Conservation (phyloP, 2,797 vertebrate genomes). For the Cetoscarus ocellatus region DNA sequence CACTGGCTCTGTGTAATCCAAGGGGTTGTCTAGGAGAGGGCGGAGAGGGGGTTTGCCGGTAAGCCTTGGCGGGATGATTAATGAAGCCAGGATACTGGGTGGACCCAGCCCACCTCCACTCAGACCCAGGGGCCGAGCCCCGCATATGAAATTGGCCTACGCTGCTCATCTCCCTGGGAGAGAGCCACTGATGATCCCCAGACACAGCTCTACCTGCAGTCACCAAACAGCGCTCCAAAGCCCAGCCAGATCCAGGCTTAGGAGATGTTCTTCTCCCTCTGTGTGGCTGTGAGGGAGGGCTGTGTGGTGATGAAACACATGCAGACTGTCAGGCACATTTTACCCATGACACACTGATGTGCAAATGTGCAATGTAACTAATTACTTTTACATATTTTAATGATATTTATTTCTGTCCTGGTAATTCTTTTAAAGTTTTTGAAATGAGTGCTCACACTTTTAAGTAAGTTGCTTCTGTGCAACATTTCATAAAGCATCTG, state of each 20-base stretch:
- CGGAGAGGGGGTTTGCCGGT: constrained; percentile 92
- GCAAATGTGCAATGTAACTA: no score
- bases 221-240: constrained; percentile 76
- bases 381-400: no score
- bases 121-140: constrained; percentile 94
- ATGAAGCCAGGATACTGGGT: constrained; percentile 97
- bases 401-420: no score
- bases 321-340: constrained; percentile 45
- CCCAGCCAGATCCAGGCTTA: constrained; percentile 77
- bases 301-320: constrained; percentile 39
- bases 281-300: constrained; percentile 56
- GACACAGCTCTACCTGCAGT: constrained; percentile 62
- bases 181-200: constrained; percentile 77
- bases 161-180: constrained; percentile 86
- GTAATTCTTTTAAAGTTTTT: no score
- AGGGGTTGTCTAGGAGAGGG: constrained; percentile 98
- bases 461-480: no score
- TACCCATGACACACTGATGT: constrained; percentile 13
- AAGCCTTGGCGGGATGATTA: constrained; percentile 99
- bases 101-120: constrained; percentile 98
- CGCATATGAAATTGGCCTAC: constrained; percentile 91
- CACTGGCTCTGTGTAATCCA: constrained; percentile 99
- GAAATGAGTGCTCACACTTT: no score
- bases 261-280: constrained; percentile 47
- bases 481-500: no score